These are phyloP conservation scores for Tringa solitaria DNA, from an alignment of 2,113 vertebrate species.

Conservation along the genomic window DNA sequence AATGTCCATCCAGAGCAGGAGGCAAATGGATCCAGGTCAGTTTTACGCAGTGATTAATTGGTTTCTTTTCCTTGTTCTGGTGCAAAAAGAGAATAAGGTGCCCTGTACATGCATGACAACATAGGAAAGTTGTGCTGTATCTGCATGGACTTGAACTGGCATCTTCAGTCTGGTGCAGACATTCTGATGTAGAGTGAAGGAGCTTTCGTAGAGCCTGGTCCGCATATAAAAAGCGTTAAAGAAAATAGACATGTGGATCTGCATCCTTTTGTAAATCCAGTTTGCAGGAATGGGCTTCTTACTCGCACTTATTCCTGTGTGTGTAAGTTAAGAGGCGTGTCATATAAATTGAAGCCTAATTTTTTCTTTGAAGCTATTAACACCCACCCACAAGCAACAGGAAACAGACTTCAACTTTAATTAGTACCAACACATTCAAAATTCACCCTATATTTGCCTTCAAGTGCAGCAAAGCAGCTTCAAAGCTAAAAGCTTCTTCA, in stretches of 20 bases:
- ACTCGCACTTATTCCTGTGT: not conserved
- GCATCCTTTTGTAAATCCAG: not conserved
- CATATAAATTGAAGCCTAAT: conserved; percentile 44
- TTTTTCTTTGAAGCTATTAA: conserved; percentile 66
- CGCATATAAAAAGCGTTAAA: not conserved
- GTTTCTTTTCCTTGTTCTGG: not conserved
- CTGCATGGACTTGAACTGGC: not conserved
- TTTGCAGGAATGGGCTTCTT: not conserved
- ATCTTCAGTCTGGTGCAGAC: not conserved
- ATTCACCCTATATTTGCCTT: conserved; percentile 61
- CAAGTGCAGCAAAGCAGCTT: conserved; percentile 58
- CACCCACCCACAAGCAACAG: conserved; percentile 66
- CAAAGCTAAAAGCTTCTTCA: conserved; percentile 70
- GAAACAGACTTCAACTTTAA: conserved; percentile 72
- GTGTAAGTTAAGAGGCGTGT: not conserved
- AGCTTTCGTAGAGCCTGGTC: not conserved
- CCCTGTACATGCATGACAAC: not conserved
- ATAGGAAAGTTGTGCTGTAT: accelerated
- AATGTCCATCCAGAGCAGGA: not conserved
- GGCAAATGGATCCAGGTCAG: not conserved
- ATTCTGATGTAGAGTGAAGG: accelerated
- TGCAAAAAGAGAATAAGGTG: not conserved
- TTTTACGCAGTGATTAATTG: not conserved
- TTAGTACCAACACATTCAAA: conserved; percentile 63
- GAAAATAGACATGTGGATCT: not conserved